Conservation (phyloP, 2,797 vertebrate genomes). For the Pachyuromys duprasi region DNA sequence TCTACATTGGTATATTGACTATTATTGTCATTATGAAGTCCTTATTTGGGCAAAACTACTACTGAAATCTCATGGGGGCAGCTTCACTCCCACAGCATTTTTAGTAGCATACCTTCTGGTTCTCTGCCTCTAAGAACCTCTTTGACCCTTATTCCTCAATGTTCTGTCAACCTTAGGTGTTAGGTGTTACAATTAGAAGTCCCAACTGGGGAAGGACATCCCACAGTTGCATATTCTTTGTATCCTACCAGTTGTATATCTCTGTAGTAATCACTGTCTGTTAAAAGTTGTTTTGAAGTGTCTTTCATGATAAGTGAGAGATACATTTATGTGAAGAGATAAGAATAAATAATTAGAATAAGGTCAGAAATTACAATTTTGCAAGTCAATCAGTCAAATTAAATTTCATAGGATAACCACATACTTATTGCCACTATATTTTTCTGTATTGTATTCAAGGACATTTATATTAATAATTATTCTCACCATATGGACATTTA, state of each 20-base stretch:
- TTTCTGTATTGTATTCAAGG: background rate
- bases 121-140: background rate
- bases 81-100: background rate
- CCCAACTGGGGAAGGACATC: too few species aligned
- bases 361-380: background rate
- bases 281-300: background rate
- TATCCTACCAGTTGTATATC: background rate
- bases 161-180: background rate
- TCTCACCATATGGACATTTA: background rate
- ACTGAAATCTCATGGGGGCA: too few species aligned
- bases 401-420: background rate
- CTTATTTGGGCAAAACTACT: background rate
- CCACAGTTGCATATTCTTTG: too few species aligned
- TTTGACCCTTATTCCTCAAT: background rate
- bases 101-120: too few species aligned
- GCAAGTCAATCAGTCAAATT: background rate
- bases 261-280: background rate
- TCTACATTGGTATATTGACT: background rate
- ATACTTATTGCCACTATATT: background rate
- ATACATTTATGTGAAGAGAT: background rate
- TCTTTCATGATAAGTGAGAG: background rate
- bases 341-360: background rate
- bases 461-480: background rate
- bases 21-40: background rate
- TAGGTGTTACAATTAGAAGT: background rate